Base-by-base conservation (phyloP, 2,113 vertebrate genomes). In the Centropristis striata region DNA sequence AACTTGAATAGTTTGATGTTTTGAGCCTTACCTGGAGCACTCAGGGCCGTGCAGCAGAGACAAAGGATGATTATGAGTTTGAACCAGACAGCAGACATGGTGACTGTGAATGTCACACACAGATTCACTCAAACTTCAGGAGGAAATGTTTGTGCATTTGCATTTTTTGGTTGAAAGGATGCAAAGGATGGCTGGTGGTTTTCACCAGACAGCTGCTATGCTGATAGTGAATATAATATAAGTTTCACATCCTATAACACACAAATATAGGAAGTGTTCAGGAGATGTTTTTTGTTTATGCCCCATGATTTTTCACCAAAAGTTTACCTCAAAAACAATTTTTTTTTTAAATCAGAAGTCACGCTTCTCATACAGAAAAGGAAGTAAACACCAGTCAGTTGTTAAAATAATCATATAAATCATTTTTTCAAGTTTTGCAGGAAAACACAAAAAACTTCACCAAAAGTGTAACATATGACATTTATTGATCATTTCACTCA, bases 21-120 rank as follows among this genome's bases (percentile, higher is more conserved):
- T n/a, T 32, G 4, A 32, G 47, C 50, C 77, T 80, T 4, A 90
- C 86, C 75, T 82, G 39, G n/a, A 5, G 4, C 32, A 6, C 32
- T 32, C 32, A 32, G 32, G 32, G 32, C 32, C 32, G 32, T 32
- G 32, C 20, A 57, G 21, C 3, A 20, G 27, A 91, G 23, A 27
- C 23, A 60, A 12, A 81, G 9, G 49, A 77, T 2, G 44, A 54
- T 4, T 8, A 25, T 0, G 14, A 81, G 37, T 36, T 59, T 73
- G 2, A 78, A 13, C 61, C 57, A 68, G 41, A 42, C 32, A 8
- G 28, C 39, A 69, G 55, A 68, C 41, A 63, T 80, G 63, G 7
- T 66, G 27, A 36, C 21, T 44, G 32, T 6, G 32, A 4, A 32
- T 32, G 6, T n/a, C n/a, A n/a, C n/a, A n/a, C n/a, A n/a, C n/a